phyloP scores from a whole-genome alignment of 1,140 invertebrate genomes.

The Drosophila tristis region DNA sequence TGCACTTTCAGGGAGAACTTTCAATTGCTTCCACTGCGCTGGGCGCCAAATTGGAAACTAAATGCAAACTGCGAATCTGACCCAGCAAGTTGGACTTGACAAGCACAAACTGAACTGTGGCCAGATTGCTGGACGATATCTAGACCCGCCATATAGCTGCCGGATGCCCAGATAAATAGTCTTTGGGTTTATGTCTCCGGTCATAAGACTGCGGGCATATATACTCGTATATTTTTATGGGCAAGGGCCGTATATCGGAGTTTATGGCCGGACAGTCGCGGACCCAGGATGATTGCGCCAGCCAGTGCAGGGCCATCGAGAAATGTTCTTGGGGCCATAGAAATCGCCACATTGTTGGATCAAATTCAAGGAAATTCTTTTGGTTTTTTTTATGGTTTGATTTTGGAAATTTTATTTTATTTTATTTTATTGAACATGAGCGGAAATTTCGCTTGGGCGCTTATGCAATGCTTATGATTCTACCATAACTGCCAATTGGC shows the following conservation, averaged over 20 bases:
- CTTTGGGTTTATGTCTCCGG: slow-evolving; percentile 20
- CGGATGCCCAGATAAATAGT: slow-evolving; percentile 37
- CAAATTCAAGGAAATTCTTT: slow-evolving; percentile 43
- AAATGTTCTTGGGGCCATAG: slow-evolving; percentile 21
- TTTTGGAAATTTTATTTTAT: slow-evolving; percentile 27
- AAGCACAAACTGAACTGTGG: slow-evolving; percentile 14
- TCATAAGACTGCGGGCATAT: slow-evolving; percentile 7
- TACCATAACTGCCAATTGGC: slow-evolving; percentile 23
- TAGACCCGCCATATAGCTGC: slow-evolving; percentile 25
- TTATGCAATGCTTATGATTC: slow-evolving; percentile 33
- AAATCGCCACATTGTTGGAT: slow-evolving; percentile 60
- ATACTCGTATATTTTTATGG: too few relatives aligned
- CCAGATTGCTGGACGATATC: slow-evolving; percentile 54
- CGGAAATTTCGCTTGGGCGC: slow-evolving; percentile 24
- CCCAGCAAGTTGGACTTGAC: slow-evolving; percentile 62
- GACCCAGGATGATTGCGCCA: slow-evolving; percentile 6
- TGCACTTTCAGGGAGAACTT: slow-evolving; percentile 22
- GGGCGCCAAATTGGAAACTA: slow-evolving; percentile 49
- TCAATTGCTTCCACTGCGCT: slow-evolving; percentile 50
- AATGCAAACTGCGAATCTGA: slow-evolving; percentile 53
- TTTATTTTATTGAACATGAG: slow-evolving; percentile 59
- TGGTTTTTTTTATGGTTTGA: slow-evolving; percentile 60
- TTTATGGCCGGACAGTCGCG: slow-evolving; percentile 44
- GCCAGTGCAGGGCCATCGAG: slow-evolving; percentile 25
- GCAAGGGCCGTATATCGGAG: slow-evolving; percentile 18